Percentiles rank a stretch among this genome's conserved stretches.
These are phyloP conservation scores for Nebria ingens DNA, from an alignment of 1,140 invertebrate species.

Conservation along the genomic window DNA sequence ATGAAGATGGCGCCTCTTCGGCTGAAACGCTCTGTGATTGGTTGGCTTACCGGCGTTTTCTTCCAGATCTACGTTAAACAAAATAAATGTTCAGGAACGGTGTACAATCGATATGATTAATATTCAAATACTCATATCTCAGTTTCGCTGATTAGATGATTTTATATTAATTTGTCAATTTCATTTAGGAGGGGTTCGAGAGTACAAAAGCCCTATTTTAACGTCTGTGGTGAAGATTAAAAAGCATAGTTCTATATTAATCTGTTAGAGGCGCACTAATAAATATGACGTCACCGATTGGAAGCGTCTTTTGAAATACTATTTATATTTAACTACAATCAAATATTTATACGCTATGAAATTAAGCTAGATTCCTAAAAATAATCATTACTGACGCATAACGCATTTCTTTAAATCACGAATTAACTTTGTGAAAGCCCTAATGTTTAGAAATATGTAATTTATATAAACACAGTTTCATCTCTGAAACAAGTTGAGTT, in stretches of 20 bases:
- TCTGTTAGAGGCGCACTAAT: slow-evolving; percentile 23
- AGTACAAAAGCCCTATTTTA: slow-evolving; percentile 31
- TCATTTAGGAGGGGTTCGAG: slow-evolving; percentile 44
- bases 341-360: slow-evolving; percentile 2
- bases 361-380: not conserved
- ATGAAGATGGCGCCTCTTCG: slow-evolving; percentile 70
- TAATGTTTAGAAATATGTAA: no score
- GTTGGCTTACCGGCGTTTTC: slow-evolving; percentile 33
- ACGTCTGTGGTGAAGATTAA: slow-evolving; percentile 26
- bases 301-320: slow-evolving; percentile 5
- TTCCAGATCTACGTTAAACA: slow-evolving; percentile 11
- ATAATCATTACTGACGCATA: slow-evolving; percentile 2
- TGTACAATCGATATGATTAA: slow-evolving; percentile 12
- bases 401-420: no score
- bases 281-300: slow-evolving; percentile 16
- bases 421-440: no score
- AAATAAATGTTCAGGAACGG: slow-evolving; percentile 10
- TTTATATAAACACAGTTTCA: no score
- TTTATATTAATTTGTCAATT: slow-evolving; percentile 16
- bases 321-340: slow-evolving; percentile 1
- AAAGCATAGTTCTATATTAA: slow-evolving; percentile 22
- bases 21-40: slow-evolving; percentile 46
- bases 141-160: slow-evolving; percentile 4
- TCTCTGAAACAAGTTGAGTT: no score
- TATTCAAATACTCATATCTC: slow-evolving; percentile 13